Evolutionary conservation across 2,113 vertebrate genomes (phyloP), one percentile per base, ranked within the genome.

Genomic region (Scortum barcoo): DNA sequence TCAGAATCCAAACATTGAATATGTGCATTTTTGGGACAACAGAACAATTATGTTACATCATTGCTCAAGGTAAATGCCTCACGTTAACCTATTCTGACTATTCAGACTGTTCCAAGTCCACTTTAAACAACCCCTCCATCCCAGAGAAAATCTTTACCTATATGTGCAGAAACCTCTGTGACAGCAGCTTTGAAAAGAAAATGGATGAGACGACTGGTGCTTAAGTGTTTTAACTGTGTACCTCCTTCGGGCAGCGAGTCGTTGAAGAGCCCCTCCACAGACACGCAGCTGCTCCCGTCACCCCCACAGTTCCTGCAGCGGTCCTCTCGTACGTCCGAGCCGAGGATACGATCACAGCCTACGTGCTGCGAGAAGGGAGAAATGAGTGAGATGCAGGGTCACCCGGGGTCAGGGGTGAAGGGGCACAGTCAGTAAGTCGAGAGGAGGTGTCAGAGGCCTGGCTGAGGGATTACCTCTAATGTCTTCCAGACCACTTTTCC

Each of bases 281-380:
- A 97, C 90, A 96, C 95, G 0, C 98, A 99, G 94, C 96, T 94
- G 91, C 96, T 98, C 42, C 97, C 97, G 0, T 99, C 98, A 0
- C 98, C 97, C 20, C 97, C 98, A 0, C 98, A 99, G 69, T 97
- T 92, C 0, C 98, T 95, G 69, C 98, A 99, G 78, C 97, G 98
- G 90, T 99, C 98, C 80, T 99, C 98, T 7, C 97, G 96, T 0
- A 96, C 89, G 51, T 98, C 98, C 0, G 98, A 99, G 91, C 97
- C 97, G 57, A 99, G 95, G 79, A 98, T 94, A 7, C 97, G 96
- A 91, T 99, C 98, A 0, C 98, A 99, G 86, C 98, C 98, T 71
- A 99, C 97, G 0, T 99, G 98, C 98, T 99, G 91, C 4, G 11
- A 42, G 80, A 88, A 79, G 61, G 74, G 65, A 86, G 85, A 88